Base-by-base conservation (phyloP, 1,140 invertebrate species). In the Drosophila pruinosa region DNA sequence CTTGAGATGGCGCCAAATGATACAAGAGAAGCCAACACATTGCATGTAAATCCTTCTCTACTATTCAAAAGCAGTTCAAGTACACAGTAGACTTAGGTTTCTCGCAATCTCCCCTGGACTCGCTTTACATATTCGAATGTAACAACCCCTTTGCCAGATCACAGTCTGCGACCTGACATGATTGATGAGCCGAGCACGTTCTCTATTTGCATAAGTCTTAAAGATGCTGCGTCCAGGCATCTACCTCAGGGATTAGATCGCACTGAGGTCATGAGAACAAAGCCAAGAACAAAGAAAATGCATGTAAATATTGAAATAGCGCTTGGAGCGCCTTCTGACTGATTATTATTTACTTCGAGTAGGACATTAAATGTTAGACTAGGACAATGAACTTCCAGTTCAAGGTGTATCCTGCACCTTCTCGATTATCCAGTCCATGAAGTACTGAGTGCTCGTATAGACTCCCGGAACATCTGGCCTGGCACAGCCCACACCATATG, bases 381-480 rank as follows among this genome's bases (percentile, higher is more conserved):
- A 43, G 38, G 10, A 10, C 38, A 57, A 57, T 14, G 21, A 45
- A 31, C n/a, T 19, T 22, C 3, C n/a, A 26, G 24, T 43, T 65
- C 19, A 72, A 10, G 68, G 59, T 12, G 82, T 88, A 28, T 88
- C 6, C 57, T 68, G 64, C 34, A 91, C 61, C 50, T 76, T 78
- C 6, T 77, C 28, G 22, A 76, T 45, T 22, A 91, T 91, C 91
- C 91, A 91, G 43, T 94, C 93, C 14, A 95, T 68, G 63, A 93
- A 95, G 21, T 92, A 65, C 6, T 94, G 92, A 0, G 96, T 94
- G 58, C 93, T 92, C 0, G 95, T 93, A 82, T 97, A 97, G 3
- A 97, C 95, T 0, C 96, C 96, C 0, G 96, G 96, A 58, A 92
- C 94, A 2, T 93, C 93, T 1, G 93, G 92, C 68, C 94, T 93